Percentiles rank a stretch among this genome's conserved stretches.
Evolutionary conservation across 2,888 invertebrate genomes (phyloP).

Genomic region (Apamea sordens): DNA sequence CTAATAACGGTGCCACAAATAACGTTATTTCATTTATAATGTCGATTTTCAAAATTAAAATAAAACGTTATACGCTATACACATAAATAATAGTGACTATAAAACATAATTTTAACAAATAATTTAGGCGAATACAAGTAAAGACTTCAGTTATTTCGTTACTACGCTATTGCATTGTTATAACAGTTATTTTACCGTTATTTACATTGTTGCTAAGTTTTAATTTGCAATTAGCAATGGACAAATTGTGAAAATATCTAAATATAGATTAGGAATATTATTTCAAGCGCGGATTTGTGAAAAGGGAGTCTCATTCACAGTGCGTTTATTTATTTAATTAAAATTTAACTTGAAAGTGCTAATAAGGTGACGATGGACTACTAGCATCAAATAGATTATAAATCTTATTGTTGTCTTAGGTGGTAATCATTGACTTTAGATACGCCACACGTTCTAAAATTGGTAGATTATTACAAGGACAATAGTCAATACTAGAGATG

Average conservation of each 20-base stretch:
- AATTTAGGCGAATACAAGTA: slow-evolving; percentile 70
- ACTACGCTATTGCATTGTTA: slow-evolving; percentile 65
- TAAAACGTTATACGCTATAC: slow-evolving; percentile 78
- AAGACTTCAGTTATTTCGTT: slow-evolving; percentile 41
- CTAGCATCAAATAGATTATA: background rate
- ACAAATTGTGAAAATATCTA: slow-evolving; percentile 61
- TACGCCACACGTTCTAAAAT: background rate
- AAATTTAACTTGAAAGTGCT: slow-evolving; percentile 10
- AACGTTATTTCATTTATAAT: slow-evolving; percentile 55
- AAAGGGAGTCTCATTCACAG: slow-evolving; percentile 18
- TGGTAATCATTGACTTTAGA: slow-evolving; percentile 7
- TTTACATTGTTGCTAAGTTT: slow-evolving; percentile 49
- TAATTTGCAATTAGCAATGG: slow-evolving; percentile 60
- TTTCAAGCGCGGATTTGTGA: slow-evolving; percentile 61
- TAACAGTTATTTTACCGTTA: slow-evolving; percentile 51
- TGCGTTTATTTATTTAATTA: slow-evolving; percentile 12
- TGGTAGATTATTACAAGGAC: slow-evolving; percentile 29
- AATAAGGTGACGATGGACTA: slow-evolving; percentile 11
- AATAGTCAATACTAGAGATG: background rate
- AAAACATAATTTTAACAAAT: slow-evolving; percentile 70
- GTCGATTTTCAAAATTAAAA: slow-evolving; percentile 67
- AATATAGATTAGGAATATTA: slow-evolving; percentile 64
- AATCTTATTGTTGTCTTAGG: background rate
- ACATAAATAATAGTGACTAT: slow-evolving; percentile 77
- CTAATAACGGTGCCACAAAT: slow-evolving; percentile 52